Base-by-base conservation (phyloP, 2,888 invertebrate species). In the Ornithoptera priamus region DNA sequence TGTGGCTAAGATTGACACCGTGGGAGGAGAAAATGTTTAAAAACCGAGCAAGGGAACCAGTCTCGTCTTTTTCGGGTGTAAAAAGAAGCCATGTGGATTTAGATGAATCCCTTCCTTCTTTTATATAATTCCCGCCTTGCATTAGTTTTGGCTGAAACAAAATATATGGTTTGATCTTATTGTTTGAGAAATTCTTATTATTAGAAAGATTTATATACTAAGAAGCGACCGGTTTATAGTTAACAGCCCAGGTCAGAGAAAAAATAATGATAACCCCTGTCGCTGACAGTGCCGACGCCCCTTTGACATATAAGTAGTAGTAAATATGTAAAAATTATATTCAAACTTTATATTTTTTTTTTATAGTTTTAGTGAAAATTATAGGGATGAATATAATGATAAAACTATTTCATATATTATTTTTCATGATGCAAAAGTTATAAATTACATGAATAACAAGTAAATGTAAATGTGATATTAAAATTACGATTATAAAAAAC, bases 21-120 rank as follows among this genome's bases (percentile, higher is more conserved):
- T 95, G 90, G 15, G 93, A 96, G 85, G 97, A 96, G 88, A 99
- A 99, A 36, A 99, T 95, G 82, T 96, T 96, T 71, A 99, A 93
- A 70, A 96, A 97, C 80, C 95, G 95, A 1, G 98, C 98, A 66
- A 99, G 92, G 2, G 97, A 96, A 2, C 99, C 99, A 2, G 97
- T 96, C 81, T 96, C 95, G 76, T 96, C 96, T 0, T 96, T 96
- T 68, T 95, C 95, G 0, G 99, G 96, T 0, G 98, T 97, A 88
- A 99, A 98, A 46, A 99, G 94, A 36, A 99, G 88, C 83, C 96
- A 97, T 0, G 96, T 96, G 70, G 96, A 97, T 83, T 95, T 96
- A 70, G 94, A 93, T 0, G 95, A 95, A 78, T 97, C 97, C 15
- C 94, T 93, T 1, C 96, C 96, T 82, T 97, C 97, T 78, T 94